These are phyloP conservation scores for Alsophila aescularia DNA, from an alignment of 2,888 invertebrate genomes.

Conservation along the genomic window DNA sequence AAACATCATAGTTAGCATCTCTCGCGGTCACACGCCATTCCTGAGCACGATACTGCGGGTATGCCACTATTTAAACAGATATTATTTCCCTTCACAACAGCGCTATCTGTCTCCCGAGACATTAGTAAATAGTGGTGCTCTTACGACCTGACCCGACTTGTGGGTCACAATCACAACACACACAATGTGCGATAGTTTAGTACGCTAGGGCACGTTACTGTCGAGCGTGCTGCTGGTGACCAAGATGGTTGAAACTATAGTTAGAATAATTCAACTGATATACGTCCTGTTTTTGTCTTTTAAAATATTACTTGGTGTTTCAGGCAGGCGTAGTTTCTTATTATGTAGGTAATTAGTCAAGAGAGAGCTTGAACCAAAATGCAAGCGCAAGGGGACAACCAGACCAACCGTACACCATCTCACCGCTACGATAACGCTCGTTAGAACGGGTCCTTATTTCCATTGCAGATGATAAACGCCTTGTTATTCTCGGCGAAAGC, in stretches of 20 bases:
- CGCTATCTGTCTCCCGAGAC: conserved; percentile 30
- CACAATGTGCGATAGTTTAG: no score
- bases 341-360: background rate
- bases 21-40: background rate
- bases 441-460: conserved; percentile 22
- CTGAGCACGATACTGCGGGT: background rate
- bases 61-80: background rate
- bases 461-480: conserved; percentile 33
- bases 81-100: conserved; percentile 21
- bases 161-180: conserved; percentile 30
- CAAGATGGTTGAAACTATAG: no score
- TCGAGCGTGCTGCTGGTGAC: background rate
- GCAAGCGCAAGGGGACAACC: background rate
- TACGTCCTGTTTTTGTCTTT: no score
- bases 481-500: conserved; percentile 40
- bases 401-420: background rate
- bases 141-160: conserved; percentile 31
- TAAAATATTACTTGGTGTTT: no score
- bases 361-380: background rate
- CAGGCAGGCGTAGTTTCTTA: no score
- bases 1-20: background rate
- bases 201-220: background rate
- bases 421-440: conserved; percentile 8
- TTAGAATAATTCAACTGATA: no score
- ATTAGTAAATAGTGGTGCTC: conserved; percentile 33